Conservation (phyloP, 2,888 invertebrate genomes). For the Myopa testacea region DNA sequence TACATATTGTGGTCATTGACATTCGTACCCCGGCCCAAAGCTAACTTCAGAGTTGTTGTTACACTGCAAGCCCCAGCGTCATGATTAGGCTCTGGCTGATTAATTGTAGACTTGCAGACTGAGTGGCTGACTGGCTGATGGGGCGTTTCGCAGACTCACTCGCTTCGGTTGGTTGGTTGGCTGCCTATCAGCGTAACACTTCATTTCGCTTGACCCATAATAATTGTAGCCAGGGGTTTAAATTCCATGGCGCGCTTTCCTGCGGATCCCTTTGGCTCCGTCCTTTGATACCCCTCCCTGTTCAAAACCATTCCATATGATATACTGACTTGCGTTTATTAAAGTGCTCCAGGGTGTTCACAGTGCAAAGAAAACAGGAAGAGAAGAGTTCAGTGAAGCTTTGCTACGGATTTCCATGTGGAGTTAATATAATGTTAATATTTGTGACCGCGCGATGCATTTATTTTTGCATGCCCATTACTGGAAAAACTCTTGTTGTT, state of each 20-base stretch:
- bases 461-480: no score
- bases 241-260: constrained; percentile 28
- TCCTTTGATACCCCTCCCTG: neutral
- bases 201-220: constrained; percentile 9
- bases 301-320: neutral
- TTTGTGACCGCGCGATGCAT: neutral
- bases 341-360: constrained; percentile 12
- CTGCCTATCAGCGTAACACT: neutral
- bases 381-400: neutral
- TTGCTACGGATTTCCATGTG: neutral
- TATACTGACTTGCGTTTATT: constrained; percentile 25
- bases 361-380: no score
- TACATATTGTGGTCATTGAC: neutral
- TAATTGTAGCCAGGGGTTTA: constrained; percentile 28
- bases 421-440: constrained; percentile 18
- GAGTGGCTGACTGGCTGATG: no score
- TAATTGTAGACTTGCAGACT: no score
- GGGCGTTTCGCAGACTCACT: no score
- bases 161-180: neutral
- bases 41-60: no score
- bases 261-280: neutral
- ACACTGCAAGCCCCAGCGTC: no score
- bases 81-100: no score
- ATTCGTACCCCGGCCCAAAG: no score
- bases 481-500: no score